Evolutionary conservation across 37 sponge, comb jelly and placozoan genomes (phyloP).

Genomic region (Beroe ovata): DNA sequence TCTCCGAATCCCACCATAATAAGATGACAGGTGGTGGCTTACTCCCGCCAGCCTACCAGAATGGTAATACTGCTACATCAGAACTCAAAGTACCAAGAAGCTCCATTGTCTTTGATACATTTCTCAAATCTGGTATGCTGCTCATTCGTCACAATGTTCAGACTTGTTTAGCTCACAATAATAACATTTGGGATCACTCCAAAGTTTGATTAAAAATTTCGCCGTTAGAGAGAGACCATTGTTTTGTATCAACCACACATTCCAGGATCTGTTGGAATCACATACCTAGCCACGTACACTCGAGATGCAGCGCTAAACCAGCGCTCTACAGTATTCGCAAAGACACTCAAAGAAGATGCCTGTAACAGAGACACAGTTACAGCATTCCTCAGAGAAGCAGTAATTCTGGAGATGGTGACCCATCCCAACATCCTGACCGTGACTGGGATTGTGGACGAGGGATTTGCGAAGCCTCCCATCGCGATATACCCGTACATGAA

Average conservation of each 20-base stretch:
- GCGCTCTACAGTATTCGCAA: constrained; percentile 34
- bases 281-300: constrained; percentile 34
- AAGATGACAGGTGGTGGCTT: constrained; percentile 62
- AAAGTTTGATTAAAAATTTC: no score
- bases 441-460: constrained; percentile 40
- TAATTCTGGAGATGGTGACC: constrained; percentile 19
- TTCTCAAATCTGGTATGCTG: constrained; percentile 47
- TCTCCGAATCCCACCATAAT: constrained; percentile 38
- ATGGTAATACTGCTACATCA: not conserved
- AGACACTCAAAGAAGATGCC: constrained; percentile 29
- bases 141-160: no score
- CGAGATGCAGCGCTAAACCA: constrained; percentile 22
- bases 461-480: constrained; percentile 10
- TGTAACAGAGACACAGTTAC: constrained; percentile 26
- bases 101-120: constrained; percentile 48
- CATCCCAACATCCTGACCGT: constrained; percentile 32
- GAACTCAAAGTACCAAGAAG: not conserved
- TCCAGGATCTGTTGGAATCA: constrained; percentile 19
- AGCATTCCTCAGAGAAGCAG: constrained; percentile 32
- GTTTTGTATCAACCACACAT: no score
- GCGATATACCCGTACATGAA: constrained; percentile 52
- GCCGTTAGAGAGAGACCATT: no score
- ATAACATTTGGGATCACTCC: no score
- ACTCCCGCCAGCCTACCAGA: constrained; percentile 32
- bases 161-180: no score